Conservation (phyloP, 2,888 invertebrate species). For the Luperina nickerlii region DNA sequence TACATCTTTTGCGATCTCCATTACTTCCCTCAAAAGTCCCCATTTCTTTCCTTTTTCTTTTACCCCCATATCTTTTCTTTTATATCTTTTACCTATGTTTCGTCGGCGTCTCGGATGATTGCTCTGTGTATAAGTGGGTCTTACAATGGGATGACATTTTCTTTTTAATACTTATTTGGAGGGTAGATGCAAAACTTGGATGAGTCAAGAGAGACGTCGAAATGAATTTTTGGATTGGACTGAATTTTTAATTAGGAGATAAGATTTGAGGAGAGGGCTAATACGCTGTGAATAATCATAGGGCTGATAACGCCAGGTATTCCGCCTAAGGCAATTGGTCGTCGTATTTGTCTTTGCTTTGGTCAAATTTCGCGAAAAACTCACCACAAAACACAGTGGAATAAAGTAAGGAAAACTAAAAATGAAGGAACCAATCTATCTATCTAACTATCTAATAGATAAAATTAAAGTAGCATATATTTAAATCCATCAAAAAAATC, state of each 20-base stretch:
- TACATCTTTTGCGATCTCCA: slow-evolving; percentile 67
- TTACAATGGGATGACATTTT: slow-evolving; percentile 77
- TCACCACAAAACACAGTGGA: neutral
- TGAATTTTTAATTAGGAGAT: slow-evolving; percentile 46
- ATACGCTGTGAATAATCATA: slow-evolving; percentile 19
- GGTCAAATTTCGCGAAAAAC: too few relatives aligned
- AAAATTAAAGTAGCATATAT: neutral
- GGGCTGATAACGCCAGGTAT: neutral
- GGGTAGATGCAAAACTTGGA: slow-evolving; percentile 46
- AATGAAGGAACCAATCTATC: too few relatives aligned
- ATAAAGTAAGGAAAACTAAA: neutral
- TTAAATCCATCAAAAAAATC: too few relatives aligned
- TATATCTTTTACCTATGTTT: slow-evolving; percentile 70
- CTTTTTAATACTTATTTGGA: slow-evolving; percentile 81
- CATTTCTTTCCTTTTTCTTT: slow-evolving; percentile 67
- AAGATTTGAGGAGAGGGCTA: neutral
- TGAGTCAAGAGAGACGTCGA: slow-evolving; percentile 41
- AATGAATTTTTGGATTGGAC: slow-evolving; percentile 52
- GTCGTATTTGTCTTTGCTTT: neutral
- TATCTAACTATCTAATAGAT: too few relatives aligned
- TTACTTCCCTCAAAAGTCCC: slow-evolving; percentile 67
- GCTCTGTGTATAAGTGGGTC: slow-evolving; percentile 77
- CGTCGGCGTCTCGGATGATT: slow-evolving; percentile 81
- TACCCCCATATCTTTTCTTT: slow-evolving; percentile 72
- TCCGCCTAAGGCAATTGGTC: neutral